Conservation (phyloP, 2,888 invertebrate genomes). For the Schizaphis graminum region DNA sequence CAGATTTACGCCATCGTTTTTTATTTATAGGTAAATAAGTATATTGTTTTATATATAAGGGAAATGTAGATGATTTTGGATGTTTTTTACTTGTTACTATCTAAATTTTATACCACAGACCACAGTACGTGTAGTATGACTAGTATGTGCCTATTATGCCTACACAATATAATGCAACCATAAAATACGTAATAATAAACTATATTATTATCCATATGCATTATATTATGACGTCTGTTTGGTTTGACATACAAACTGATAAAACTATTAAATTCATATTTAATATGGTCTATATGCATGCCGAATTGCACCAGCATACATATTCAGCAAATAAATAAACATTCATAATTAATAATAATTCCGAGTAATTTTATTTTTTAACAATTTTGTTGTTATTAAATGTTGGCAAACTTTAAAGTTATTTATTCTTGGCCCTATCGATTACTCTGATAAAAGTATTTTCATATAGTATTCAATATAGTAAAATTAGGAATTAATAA, state of each 20-base stretch:
- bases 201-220: not conserved
- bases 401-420: not conserved
- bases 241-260: not conserved
- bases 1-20: too few relatives aligned
- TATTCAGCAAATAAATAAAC: not conserved
- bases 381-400: not conserved
- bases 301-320: not conserved
- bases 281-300: not conserved
- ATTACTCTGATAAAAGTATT: not conserved
- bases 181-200: not conserved
- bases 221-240: not conserved
- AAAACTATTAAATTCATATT: not conserved
- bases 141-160: not conserved
- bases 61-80: not conserved
- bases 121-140: not conserved
- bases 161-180: not conserved
- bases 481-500: not conserved
- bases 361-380: not conserved
- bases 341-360: not conserved
- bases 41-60: too few relatives aligned
- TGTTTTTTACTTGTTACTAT: not conserved
- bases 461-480: not conserved
- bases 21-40: too few relatives aligned
- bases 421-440: not conserved
- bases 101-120: not conserved